Evolutionary conservation across 2,113 vertebrate species (phyloP).

Genomic region (Aplodontia rufa): DNA sequence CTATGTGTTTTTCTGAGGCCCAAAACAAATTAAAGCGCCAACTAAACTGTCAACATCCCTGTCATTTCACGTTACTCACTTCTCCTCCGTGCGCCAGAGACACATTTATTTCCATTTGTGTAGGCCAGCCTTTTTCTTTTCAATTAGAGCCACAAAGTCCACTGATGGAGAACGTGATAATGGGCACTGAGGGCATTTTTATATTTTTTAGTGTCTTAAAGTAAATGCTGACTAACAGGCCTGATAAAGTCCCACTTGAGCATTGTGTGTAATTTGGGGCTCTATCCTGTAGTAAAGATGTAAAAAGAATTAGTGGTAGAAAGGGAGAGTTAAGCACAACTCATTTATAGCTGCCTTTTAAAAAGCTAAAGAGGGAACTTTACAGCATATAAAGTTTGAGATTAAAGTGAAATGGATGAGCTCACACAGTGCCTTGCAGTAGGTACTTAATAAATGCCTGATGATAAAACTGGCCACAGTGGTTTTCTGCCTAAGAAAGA

Average conservation of each 20-base stretch:
- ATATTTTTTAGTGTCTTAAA: conserved; percentile 44
- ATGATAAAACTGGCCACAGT: background rate
- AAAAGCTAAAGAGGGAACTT: conserved; percentile 58
- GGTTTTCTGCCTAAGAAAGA: background rate
- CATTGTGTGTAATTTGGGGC: conserved; percentile 25
- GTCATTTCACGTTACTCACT: background rate
- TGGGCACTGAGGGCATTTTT: conserved; percentile 30
- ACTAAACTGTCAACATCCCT: background rate
- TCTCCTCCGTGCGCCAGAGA: background rate
- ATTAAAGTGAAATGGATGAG: conserved; percentile 52
- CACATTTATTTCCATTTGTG: background rate
- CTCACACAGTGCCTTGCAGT: background rate
- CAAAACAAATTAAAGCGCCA: background rate
- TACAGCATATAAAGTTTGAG: conserved; percentile 47
- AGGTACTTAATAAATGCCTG: conserved; percentile 26
- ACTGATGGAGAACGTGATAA: background rate
- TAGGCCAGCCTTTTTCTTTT: conserved; percentile 47
- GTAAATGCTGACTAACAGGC: conserved; percentile 40
- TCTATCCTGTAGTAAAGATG: background rate
- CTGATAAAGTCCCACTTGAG: background rate
- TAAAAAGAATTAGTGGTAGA: conserved; percentile 41
- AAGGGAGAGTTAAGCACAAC: conserved; percentile 1
- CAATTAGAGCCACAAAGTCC: conserved; percentile 14
- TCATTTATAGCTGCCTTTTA: conserved; percentile 62
- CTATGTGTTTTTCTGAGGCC: conserved; percentile 51